Evolutionary conservation across 2,888 invertebrate genomes (phyloP).

Genomic region (Molorchus minor): DNA sequence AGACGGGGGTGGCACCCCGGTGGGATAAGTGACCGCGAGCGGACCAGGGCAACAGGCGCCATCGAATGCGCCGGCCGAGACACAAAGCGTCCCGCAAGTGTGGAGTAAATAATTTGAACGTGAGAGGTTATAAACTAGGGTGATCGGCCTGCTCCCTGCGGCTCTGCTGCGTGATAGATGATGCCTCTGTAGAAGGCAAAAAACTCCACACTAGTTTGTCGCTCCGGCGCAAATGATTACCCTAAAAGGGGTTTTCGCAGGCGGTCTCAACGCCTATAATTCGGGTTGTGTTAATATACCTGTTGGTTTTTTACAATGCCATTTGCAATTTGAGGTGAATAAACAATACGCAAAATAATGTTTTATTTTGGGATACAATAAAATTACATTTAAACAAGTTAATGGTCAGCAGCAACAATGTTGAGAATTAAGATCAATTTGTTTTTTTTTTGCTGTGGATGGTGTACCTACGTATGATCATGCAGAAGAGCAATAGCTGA

Average conservation of each 20-base stretch:
- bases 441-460: too few relatives aligned
- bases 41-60: constrained; percentile 60
- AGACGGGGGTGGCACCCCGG: constrained; percentile 43
- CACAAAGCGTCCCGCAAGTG: constrained; percentile 59
- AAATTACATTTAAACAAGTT: too few relatives aligned
- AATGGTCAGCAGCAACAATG: too few relatives aligned
- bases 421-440: too few relatives aligned
- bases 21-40: constrained; percentile 58
- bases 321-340: too few relatives aligned
- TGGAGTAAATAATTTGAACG: constrained; percentile 58
- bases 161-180: constrained; percentile 33
- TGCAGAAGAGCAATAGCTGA: too few relatives aligned
- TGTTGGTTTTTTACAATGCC: too few relatives aligned
- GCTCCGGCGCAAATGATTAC: neutral
- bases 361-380: too few relatives aligned
- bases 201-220: neutral
- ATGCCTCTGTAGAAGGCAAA: constrained; percentile 12
- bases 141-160: constrained; percentile 60
- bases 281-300: too few relatives aligned
- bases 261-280: too few relatives aligned
- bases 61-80: constrained; percentile 65
- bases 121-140: constrained; percentile 64
- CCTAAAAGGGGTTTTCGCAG: neutral
- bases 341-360: too few relatives aligned
- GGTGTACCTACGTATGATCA: too few relatives aligned